Conservation (phyloP, 2,888 invertebrate genomes). For the Clusia tigrina region DNA sequence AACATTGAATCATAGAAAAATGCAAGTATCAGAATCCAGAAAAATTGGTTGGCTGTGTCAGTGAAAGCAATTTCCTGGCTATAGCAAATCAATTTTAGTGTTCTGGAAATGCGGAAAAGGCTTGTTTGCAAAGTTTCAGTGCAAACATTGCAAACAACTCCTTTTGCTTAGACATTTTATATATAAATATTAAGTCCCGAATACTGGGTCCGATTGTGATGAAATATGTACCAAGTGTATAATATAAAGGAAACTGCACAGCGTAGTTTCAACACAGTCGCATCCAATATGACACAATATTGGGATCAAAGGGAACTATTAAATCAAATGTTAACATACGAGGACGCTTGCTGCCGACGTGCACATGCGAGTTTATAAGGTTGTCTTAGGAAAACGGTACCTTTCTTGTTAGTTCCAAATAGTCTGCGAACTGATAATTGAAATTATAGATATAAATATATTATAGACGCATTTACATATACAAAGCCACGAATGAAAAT, state of each 20-base stretch:
- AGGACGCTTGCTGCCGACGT: neutral
- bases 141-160: neutral
- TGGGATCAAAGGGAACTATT: neutral
- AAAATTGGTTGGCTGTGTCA: slow-evolving; percentile 4
- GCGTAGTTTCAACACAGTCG: neutral
- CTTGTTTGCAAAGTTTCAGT: neutral
- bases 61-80: neutral
- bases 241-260: too few species aligned
- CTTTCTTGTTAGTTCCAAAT: slow-evolving; percentile 17
- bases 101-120: neutral
- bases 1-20: neutral
- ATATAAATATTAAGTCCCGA: neutral
- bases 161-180: neutral
- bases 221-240: too few species aligned
- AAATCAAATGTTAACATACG: neutral
- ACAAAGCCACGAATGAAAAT: too few species aligned
- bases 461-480: too few species aligned
- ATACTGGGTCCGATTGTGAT: neutral
- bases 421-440: neutral
- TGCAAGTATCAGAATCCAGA: neutral
- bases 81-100: slow-evolving; percentile 6
- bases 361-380: slow-evolving; percentile 8
- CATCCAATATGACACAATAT: neutral
- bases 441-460: neutral
- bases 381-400: slow-evolving; percentile 26